Conservation (phyloP, 2,113 vertebrate species). For the Oxyura jamaicensis region DNA sequence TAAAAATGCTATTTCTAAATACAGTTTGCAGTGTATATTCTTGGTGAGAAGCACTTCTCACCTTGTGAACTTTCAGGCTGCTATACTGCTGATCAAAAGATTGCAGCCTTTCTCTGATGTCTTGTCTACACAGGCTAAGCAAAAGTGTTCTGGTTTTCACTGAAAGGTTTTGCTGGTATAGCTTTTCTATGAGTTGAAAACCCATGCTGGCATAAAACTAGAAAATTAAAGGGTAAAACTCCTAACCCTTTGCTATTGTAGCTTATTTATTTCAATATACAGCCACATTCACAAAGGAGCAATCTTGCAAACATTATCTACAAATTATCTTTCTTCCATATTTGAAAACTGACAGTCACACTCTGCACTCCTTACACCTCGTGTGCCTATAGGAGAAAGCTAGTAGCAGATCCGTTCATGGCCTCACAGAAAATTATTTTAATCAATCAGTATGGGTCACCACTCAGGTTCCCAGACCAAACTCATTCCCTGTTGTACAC, state of each 20-base stretch:
- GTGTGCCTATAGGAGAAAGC: neutral
- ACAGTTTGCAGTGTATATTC: slow-evolving; percentile 53
- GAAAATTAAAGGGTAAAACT: neutral
- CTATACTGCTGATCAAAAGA: slow-evolving; percentile 16
- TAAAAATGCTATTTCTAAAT: slow-evolving; percentile 71
- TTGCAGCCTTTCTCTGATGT: neutral
- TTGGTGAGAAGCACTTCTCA: slow-evolving; percentile 58
- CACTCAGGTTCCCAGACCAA: neutral
- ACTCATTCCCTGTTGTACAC: neutral
- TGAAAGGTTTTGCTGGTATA: neutral
- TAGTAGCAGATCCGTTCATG: neutral
- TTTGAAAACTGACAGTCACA: neutral
- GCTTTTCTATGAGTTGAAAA: neutral
- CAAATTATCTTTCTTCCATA: neutral
- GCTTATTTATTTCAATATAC: neutral
- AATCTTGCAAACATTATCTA: neutral
- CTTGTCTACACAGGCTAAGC: neutral
- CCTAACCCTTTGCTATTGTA: neutral
- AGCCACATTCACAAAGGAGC: neutral
- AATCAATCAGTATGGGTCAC: neutral
- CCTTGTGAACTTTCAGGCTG: slow-evolving; percentile 62
- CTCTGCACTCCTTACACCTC: rapidly evolving
- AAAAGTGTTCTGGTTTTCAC: neutral
- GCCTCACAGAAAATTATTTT: neutral
- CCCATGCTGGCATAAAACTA: neutral